These are phyloP conservation scores for Danaus chrysippus DNA, from an alignment of 2,888 invertebrate species.

Conservation along the genomic window DNA sequence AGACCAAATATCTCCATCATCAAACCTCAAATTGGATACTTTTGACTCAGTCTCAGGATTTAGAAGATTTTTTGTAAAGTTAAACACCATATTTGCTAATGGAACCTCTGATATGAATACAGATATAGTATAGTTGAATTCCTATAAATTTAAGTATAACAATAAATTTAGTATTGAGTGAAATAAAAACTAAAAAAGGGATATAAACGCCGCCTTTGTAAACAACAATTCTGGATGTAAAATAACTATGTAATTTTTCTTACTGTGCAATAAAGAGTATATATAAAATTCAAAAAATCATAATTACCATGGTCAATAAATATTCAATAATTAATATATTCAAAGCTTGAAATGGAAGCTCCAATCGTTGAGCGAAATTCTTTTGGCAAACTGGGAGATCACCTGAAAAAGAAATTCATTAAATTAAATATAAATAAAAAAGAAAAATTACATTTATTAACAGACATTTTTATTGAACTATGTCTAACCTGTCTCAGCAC, in stretches of 20 bases:
- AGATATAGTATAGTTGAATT: constrained; percentile 78
- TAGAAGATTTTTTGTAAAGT: constrained; percentile 56
- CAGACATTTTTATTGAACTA: not conserved
- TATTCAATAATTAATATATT: constrained; percentile 81
- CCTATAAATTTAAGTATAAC: constrained; percentile 46
- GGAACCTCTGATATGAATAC: constrained; percentile 81
- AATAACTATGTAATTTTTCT: no score
- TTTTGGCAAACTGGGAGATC: constrained; percentile 56
- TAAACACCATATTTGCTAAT: constrained; percentile 72
- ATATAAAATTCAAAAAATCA: not conserved
- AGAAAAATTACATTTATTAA: not conserved
- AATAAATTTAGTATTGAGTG: not conserved
- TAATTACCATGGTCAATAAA: constrained; percentile 67
- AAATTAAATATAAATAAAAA: constrained; percentile 14
- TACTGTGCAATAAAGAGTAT: no score
- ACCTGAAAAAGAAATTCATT: constrained; percentile 42
- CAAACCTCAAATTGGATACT: constrained; percentile 49
- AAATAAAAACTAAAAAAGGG: not conserved
- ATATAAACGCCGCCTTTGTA: no score
- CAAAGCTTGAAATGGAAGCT: constrained; percentile 77
- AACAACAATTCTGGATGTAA: no score
- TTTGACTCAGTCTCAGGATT: constrained; percentile 37
- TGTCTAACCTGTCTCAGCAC: constrained; percentile 58
- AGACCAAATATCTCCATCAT: constrained; percentile 69
- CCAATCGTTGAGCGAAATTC: constrained; percentile 62